Base-by-base conservation (phyloP, 2,888 invertebrate species). In the Tryphoninae sp. region DNA sequence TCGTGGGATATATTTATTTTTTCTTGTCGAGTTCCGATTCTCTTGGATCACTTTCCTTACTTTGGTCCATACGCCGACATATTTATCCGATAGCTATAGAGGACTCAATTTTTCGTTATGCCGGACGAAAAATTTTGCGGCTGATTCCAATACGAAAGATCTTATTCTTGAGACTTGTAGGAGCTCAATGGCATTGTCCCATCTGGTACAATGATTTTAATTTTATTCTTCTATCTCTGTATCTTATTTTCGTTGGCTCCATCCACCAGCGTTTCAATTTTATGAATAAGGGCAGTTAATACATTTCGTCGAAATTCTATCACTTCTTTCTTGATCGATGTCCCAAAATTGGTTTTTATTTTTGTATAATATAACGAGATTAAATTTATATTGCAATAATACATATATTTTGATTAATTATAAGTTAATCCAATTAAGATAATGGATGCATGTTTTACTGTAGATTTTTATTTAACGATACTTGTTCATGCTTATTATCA, bases 71-170 rank as follows among this genome's bases (percentile, higher is more conserved):
- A 23, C 67, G 8, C 16, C 45, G 8, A 55, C 42, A 13, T 42
- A 65, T 55, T 2, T 55, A 11, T 58, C 26, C 26, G 26, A 33
- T 33, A 6, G 26, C 26, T 45, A 45, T 45, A 7, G 9, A 45
- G 0, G 62, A 49, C 67, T 59, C 75, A 65, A 67, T 75, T 45
- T 75, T 76, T 67, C 58, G 58, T 75, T 9, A 16, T 42, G 33
- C 26, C 49, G 3, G n/a, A 67, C 49, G 61, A 45, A 45, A 61
- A 51, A 76, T 76, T 68, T 23, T 33, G 67, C 61, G 68, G 49
- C 22, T 40, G 61, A 68, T 76, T 51, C 59, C 22, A 51, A 59
- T 2, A 51, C 33, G 23, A 68, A 76, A 68, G 68, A 76, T 76
- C 68, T 68, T 19, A 19, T 59, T 76, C 49, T 53, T 8, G 40